Evolutionary conservation across 2,113 vertebrate species (phyloP), one percentile per base, ranked within the genome.

Genomic region (Aegotheles bennettii): DNA sequence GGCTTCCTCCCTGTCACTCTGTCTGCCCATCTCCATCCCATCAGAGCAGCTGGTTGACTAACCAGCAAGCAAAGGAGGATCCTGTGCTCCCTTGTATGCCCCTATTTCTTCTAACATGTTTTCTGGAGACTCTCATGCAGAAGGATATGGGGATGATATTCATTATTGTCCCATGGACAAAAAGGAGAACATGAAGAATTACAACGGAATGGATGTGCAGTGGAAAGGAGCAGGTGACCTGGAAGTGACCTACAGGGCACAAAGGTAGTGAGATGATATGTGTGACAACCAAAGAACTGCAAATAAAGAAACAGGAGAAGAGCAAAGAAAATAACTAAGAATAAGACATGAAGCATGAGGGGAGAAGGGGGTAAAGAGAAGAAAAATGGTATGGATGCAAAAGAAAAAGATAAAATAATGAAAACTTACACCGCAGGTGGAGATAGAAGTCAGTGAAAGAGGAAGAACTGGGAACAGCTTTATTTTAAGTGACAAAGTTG

Each of bases 1-100:
- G 26, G 5, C 18, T 75, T 63, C 51, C 47, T 57, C 45, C 18
- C 0, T 0, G 16, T 10, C 65, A 9, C 25, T 40, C 60, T 50
- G 64, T 29, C 56, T 61, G n/a, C 26, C 36, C 25, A 29, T 10
- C 38, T 82, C 47, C 57, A 29, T 54, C 67, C 57, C 45, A 71
- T 33, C 57, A 71, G 67, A 25, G 7, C 51, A 76, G 14, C 28
- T 43, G n/a, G 1, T 14, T 15, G 11, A n/a, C 65, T 25, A 42
- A 17, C 14, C 31, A 61, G 36, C 38, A 54, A 63, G 19, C 14
- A 78, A 43, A 90, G 33, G 24, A 79, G 18, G n/a, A 59, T 40
- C 16, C 18, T 2, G 7, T 16, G 14, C 21, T 70, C 24, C 45
- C 42, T 45, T n/a, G 8, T 17, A 17, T 4, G 6, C 2, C 18